Base-by-base conservation (phyloP, 2,888 invertebrate species). In the Chouioia cunea region DNA sequence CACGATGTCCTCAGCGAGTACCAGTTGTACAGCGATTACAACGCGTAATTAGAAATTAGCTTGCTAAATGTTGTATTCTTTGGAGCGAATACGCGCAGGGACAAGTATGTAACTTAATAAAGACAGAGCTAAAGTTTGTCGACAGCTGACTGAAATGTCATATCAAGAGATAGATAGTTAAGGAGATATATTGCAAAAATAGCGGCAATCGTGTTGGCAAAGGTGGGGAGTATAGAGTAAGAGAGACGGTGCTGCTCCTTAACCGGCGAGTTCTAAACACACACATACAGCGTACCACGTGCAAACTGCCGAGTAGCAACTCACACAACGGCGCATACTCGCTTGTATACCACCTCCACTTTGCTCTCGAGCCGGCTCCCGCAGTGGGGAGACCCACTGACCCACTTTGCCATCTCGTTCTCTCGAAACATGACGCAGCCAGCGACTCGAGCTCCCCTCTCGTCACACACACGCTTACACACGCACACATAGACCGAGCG, bases 311-410 rank as follows among this genome's bases (percentile, higher is more conserved):
- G n/a, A n/a, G n/a, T n/a, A n/a, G n/a, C n/a, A n/a, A n/a, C n/a
- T n/a, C n/a, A n/a, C 36, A 12, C 36, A 6, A 12, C 6, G 1
- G 12, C 6, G 36, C 36, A 36, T n/a, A 50, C 50, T 15, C 58
- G 50, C 20, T 1, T 50, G 18, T 12, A 18, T 48, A 36, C 12
- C 48, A n/a, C 58, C 60, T 56, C 65, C 56, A 64, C 70, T 58
- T 58, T 52, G 48, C 54, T 48, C 64, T 36, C 68, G 63, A 44
- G 36, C 73, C 76, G 76, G 73, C 73, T 56, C 85, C 86, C 86
- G 86, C 86, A 88, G 88, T 87, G 89, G 89, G 88, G 90, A 90
- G 91, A 91, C 93, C 93, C 89, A 93, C 92, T 93, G 91, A 93
- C 93, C 93, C 90, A 93, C 90, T 91, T 93, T 89, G 89, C 78